Evolutionary conservation across 2,888 invertebrate species (phyloP).

Genomic region (Erebia epiphron): DNA sequence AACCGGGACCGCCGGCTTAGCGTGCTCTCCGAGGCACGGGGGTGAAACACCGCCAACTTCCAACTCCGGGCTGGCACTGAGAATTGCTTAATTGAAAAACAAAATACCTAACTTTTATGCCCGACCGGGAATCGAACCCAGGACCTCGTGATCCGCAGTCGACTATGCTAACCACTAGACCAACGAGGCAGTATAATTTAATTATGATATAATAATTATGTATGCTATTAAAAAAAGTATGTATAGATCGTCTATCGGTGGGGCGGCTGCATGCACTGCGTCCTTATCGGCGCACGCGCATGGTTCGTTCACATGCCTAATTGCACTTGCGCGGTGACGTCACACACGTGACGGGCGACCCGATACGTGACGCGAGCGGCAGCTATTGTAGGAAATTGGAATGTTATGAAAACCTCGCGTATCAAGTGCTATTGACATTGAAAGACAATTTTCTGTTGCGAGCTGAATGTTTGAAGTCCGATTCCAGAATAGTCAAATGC

Average conservation of each 20-base stretch:
- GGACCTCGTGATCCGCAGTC: too few species aligned
- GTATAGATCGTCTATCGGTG: neutral
- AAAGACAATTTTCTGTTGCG: constrained; percentile 7
- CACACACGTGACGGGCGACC: constrained; percentile 22
- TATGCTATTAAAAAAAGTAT: too few species aligned
- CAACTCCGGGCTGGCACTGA: too few species aligned
- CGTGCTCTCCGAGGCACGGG: too few species aligned
- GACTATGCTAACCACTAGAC: too few species aligned
- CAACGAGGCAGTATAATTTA: too few species aligned
- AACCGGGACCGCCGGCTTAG: too few species aligned
- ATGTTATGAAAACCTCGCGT: constrained; percentile 7
- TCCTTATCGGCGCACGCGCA: constrained; percentile 41
- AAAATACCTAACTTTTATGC: too few species aligned
- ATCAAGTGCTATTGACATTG: constrained; percentile 15
- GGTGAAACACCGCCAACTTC: too few species aligned
- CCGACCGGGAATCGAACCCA: too few species aligned
- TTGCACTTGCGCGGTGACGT: constrained; percentile 28
- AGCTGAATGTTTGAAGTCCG: neutral
- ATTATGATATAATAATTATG: too few species aligned
- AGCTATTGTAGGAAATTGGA: neutral
- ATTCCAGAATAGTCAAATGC: neutral
- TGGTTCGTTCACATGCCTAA: constrained; percentile 41
- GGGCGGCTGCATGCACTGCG: constrained; percentile 9
- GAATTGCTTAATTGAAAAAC: too few species aligned
- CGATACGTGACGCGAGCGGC: constrained; percentile 3